These are phyloP conservation scores for Agrotis segetum DNA, from an alignment of 2,888 invertebrate species.

Conservation along the genomic window DNA sequence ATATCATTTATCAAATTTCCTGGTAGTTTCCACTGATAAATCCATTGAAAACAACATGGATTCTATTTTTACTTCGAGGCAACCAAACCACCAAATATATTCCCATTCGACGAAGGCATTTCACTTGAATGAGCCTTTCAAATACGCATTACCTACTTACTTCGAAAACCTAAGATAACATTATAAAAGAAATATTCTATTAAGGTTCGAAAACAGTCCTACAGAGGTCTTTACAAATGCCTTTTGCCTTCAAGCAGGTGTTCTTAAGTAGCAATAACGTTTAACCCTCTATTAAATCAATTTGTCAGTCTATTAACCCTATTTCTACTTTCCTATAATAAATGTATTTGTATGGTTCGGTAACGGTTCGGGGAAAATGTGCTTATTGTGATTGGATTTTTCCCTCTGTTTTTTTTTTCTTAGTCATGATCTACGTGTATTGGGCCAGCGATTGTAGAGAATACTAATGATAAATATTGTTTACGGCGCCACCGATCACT, in stretches of 20 bases:
- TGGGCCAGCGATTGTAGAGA: neutral
- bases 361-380: slow-evolving; percentile 29
- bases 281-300: slow-evolving; percentile 64
- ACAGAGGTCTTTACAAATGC: slow-evolving; percentile 45
- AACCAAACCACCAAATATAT: slow-evolving; percentile 24
- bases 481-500: neutral
- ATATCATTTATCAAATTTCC: too few species aligned
- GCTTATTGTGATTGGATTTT: neutral
- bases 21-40: neutral
- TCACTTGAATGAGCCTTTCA: slow-evolving; percentile 47
- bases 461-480: neutral
- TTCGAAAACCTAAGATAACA: slow-evolving; percentile 47
- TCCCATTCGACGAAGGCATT: slow-evolving; percentile 46
- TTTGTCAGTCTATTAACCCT: slow-evolving; percentile 59
- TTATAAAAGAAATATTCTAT: slow-evolving; percentile 59
- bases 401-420: neutral
- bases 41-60: neutral
- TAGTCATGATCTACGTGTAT: neutral
- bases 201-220: slow-evolving; percentile 46
- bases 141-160: slow-evolving; percentile 51
- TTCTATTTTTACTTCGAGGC: slow-evolving; percentile 24
- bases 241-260: slow-evolving; percentile 60
- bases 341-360: slow-evolving; percentile 28
- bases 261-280: slow-evolving; percentile 63
- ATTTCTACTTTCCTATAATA: slow-evolving; percentile 40